Conservation (phyloP, 2,888 invertebrate genomes). For the Idaea dimidiata region DNA sequence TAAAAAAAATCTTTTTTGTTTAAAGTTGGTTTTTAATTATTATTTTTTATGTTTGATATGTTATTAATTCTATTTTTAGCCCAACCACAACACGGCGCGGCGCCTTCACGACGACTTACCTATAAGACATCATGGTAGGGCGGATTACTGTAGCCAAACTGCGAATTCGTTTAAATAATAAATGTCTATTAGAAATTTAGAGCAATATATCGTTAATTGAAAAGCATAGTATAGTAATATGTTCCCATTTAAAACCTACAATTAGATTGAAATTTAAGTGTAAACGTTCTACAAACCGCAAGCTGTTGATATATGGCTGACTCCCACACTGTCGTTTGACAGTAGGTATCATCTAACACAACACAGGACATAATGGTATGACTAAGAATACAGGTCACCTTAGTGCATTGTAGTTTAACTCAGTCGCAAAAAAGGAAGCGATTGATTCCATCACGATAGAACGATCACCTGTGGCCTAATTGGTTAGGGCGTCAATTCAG, state of each 20-base stretch:
- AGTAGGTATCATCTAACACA: slow-evolving; percentile 36
- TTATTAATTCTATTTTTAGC: no score
- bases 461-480: no score
- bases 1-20: no score
- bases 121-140: no score
- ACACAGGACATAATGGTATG: slow-evolving; percentile 43
- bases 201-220: not conserved
- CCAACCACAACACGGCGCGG: no score
- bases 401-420: not conserved
- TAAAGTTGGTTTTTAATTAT: no score
- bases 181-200: not conserved
- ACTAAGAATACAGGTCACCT: slow-evolving; percentile 46
- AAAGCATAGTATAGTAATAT: not conserved
- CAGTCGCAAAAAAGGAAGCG: not conserved
- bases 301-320: slow-evolving; percentile 45
- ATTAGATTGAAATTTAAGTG: not conserved
- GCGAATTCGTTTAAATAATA: not conserved
- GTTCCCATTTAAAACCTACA: not conserved
- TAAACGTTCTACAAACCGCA: slow-evolving; percentile 17
- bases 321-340: slow-evolving; percentile 51
- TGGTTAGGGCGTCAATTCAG: no score
- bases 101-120: no score
- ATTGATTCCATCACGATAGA: not conserved
- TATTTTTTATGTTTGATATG: no score
- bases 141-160: no score